Percentiles rank a stretch among this genome's conserved stretches.
Conservation (phyloP, 2,797 vertebrate genomes). For the Onychomys leucogaster region DNA sequence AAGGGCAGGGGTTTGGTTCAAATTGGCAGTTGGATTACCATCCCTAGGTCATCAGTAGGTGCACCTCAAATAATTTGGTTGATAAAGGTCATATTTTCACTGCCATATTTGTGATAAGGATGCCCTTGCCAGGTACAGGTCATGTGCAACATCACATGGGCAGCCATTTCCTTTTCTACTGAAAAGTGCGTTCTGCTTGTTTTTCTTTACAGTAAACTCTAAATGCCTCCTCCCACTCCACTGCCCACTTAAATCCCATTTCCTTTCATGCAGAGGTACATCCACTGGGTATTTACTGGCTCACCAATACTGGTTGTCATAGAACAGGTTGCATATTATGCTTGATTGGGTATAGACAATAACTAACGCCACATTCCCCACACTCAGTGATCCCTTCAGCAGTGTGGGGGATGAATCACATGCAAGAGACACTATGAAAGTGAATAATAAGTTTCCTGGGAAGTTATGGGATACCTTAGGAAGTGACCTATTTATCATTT, state of each 20-base stretch:
- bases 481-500: neutral
- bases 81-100: conserved; percentile 43
- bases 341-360: neutral
- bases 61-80: neutral
- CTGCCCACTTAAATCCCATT: neutral
- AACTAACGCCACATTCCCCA: neutral
- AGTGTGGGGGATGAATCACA: neutral
- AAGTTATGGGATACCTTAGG: neutral
- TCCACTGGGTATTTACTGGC: neutral
- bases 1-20: conserved; percentile 26
- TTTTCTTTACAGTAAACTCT: neutral
- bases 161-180: neutral
- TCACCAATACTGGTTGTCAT: neutral
- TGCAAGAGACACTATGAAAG: neutral
- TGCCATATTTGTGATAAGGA: neutral
- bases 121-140: neutral
- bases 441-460: neutral
- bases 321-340: neutral
- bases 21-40: neutral
- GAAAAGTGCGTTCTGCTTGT: neutral
- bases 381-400: neutral
- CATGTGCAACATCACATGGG: rapidly evolving
- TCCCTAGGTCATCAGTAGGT: neutral
- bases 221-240: neutral
- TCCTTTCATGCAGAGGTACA: neutral